These are phyloP conservation scores for Chiloscyllium plagiosum DNA, from an alignment of 2,113 vertebrate species.

Conservation along the genomic window DNA sequence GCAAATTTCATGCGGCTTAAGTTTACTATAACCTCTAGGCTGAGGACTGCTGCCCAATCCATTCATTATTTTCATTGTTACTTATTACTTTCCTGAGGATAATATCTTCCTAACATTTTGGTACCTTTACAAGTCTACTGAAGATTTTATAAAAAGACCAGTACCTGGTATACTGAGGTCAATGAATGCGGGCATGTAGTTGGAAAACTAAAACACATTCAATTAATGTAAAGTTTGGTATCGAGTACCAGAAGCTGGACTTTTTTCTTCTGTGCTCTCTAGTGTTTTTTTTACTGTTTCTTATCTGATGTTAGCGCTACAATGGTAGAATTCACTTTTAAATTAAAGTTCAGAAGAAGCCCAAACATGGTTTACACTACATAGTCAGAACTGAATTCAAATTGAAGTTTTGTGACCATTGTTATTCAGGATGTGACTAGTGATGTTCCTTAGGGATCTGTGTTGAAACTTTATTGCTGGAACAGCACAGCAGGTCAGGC, in stretches of 20 bases:
- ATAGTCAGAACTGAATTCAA: background rate
- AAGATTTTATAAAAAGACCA: background rate
- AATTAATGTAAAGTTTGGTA: background rate
- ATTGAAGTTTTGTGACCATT: background rate
- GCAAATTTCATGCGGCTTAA: conserved; percentile 2
- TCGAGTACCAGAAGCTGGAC: background rate
- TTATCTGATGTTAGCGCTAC: background rate
- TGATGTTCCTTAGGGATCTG: background rate
- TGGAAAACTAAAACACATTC: background rate
- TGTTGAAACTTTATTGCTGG: no score
- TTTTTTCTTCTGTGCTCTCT: background rate
- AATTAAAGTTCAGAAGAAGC: background rate
- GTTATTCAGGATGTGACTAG: background rate
- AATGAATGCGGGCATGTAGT: background rate
- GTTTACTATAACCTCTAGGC: background rate
- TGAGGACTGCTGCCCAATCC: background rate
- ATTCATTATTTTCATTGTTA: conserved; percentile 14
- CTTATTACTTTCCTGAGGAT: conserved; percentile 4
- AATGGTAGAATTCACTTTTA: background rate
- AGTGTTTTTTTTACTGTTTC: background rate
- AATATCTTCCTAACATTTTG: background rate
- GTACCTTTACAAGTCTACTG: background rate
- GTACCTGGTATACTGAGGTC: background rate
- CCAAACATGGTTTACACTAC: background rate
- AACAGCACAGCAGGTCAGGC: no score